A percentile compares a stretch with the other conserved stretches of the same genome.
Evolutionary conservation across 2,888 invertebrate genomes (phyloP).

Genomic region (Pachycephus smyrnensis): DNA sequence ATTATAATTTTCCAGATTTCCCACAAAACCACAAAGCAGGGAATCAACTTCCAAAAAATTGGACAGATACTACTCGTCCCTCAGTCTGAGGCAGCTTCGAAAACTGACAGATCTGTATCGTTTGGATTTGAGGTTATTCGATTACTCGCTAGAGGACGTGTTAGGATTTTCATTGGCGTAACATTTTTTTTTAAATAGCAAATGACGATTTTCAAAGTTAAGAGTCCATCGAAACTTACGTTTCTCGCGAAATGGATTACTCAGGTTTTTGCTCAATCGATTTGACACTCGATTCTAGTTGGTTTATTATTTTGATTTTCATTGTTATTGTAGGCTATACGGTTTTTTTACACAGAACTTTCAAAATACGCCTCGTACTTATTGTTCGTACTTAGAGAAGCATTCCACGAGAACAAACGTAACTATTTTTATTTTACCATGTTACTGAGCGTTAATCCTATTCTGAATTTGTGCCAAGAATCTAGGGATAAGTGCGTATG

Average conservation of each 20-base stretch:
- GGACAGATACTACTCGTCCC: constrained; percentile 77
- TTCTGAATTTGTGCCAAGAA: constrained; percentile 29
- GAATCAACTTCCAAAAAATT: constrained; percentile 81
- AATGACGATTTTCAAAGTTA: neutral
- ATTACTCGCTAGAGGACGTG: constrained; percentile 82
- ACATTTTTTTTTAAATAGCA: constrained; percentile 20
- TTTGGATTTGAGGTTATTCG: constrained; percentile 85
- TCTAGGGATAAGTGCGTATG: constrained; percentile 13
- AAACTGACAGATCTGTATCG: constrained; percentile 81
- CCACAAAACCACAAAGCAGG: constrained; percentile 68
- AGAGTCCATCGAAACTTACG: neutral
- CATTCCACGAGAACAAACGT: neutral
- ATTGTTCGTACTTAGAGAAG: neutral
- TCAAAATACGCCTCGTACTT: neutral
- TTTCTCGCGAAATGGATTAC: neutral
- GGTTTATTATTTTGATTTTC: no score
- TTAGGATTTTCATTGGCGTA: constrained; percentile 83
- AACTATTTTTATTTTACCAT: constrained; percentile 19
- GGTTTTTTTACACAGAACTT: no score
- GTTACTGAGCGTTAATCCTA: constrained; percentile 1
- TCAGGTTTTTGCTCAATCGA: neutral
- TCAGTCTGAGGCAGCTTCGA: constrained; percentile 78
- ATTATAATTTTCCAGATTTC: constrained; percentile 53
- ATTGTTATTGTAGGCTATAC: no score
- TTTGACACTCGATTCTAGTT: no score